Base-by-base conservation (phyloP, 2,888 invertebrate genomes). In the Sinohyriopsis cumingii region DNA sequence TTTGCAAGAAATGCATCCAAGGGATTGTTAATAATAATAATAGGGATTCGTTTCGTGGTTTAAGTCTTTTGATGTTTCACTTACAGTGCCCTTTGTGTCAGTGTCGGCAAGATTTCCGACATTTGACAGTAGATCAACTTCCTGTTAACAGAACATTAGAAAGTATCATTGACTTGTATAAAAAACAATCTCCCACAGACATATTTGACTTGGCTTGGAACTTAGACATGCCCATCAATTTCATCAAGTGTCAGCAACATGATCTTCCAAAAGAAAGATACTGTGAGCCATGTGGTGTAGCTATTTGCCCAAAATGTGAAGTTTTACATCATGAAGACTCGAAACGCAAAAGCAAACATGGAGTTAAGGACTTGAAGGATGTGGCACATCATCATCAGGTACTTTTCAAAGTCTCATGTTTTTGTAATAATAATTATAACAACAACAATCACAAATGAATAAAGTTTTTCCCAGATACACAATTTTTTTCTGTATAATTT, bases 1-100 rank as follows among this genome's bases (percentile, higher is more conserved):
- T 82, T 72, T 82, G 82, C 65, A 75, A 72, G 56, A 72, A 77
- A 55, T 82, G 82, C 66, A 62, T 81, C 6, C 53, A 69, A 22
- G 74, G 72, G 55, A 75, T 80, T 25, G 67, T 78, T 4, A 68
- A 74, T 9, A 70, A 62, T 61, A 72, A 67, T 15, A 45, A 45
- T 45, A 62, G 62, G 55, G 63, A 69, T 55, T 59, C 61, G 15
- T n/a, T 19, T 53, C n/a, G 60, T n/a, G 68, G 63, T n/a, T 65
- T 72, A 25, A 71, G 67, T 24, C 62, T 63, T 20, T 25, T 70
- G 12, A 61, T 72, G 3, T 57, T 71, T n/a, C 72, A 76, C 15
- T 73, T 81, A 24, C 75, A 78, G 59, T 83, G 82, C 63, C 82
- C 82, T 5, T 60, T 83, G 7, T 83, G 82, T 60, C 76, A 81